Base-by-base conservation (phyloP, 2,113 vertebrate genomes). In the Alexandromys fortis region DNA sequence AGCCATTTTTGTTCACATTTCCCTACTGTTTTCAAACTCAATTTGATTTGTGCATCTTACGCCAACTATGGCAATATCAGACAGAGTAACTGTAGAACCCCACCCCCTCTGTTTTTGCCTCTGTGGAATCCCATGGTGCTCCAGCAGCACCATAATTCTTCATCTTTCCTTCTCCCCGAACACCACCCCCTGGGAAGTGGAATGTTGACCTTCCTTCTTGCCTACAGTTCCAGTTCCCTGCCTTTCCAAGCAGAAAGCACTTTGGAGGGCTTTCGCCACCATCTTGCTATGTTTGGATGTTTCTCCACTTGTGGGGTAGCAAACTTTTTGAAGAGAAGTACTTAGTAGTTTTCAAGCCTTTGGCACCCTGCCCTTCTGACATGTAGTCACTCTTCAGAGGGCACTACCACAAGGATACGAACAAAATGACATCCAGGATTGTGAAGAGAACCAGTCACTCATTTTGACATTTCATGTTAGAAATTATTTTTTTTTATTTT, bases 81-180 rank as follows among this genome's bases (percentile, higher is more conserved):
- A 28, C 35, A 79, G 21, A 45, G 22, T 47, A 86, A 35, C 75
- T 8, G 17, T 52, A 17, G 1, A 47, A 7, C 17, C 68, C 35
- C 16, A 0, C 14, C 3, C 33, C 7, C 68, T 3, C 33, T n/a
- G 28, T 8, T 68, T 79, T 52, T 22, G 7, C 45, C 42, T 61
- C 78, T 58, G 30, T 38, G 4, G 30, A 45, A 19, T 22, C 1
- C 42, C 14, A 0, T 1, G 11, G 19, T 24, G 70, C n/a, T 76
- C 30, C 63, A 17, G 0, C 3, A 1, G 5, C 17, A 11, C 21
- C 7, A 7, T 3, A 0, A 0, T 45, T 14, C 49, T 91, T 30
- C 3, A 0, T 8, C 26, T 67, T 76, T 5, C n/a, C 58, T 91
- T 61, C 22, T 22, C 38, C 22, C 0, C 0, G 0, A 0, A 0